Base-by-base conservation (phyloP, 1,140 invertebrate genomes). In the Lepeophtheirus salmonis region DNA sequence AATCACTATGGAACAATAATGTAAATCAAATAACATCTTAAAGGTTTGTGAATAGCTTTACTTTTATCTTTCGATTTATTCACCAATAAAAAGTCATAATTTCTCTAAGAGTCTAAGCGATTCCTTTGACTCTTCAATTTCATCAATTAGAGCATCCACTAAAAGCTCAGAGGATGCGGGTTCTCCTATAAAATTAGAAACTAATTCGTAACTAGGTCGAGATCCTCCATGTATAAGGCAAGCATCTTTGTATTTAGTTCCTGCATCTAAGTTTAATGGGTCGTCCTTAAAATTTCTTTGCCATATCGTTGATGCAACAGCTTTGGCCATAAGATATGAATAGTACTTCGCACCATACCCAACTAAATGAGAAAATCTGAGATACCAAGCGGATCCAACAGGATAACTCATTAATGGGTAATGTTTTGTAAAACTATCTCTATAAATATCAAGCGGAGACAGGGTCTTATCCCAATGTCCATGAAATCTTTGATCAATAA, bases 311-410 rank as follows among this genome's bases (percentile, higher is more conserved):
- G 87, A 85, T 0, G 94, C 91, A 41, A 96, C 80, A 18, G 91
- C 86, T 65, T 87, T 78, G 0, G 94, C 96, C 67, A 97, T 83
- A 52, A 97, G 73, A 73, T 99, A 98, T 0, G 92, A 86, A 71
- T 97, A 97, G 74, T 98, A 98, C 72, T 95, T 96, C 0, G 90
- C 91, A 24, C 94, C 95, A 72, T 99, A 98, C 2, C 91, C 90
- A 3, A 97, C 86, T 24, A 98, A 73, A 73, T 99, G 95, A 60
- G 89, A 85, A 75, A 98, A 97, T 53, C 92, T 76, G 62, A 94
- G 77, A 69, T 97, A 92, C 88, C 89, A 97, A 12, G 92, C 89
- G 65, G 70, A 51, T 6, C 55, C 55, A 1, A 24, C 79, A 83
- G 66, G 20, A 71, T 70, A 65, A 25, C 63, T 60, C 62, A 63